phyloP scores from a whole-genome alignment of 2,113 vertebrate genomes.

The Pithys albifrons region DNA sequence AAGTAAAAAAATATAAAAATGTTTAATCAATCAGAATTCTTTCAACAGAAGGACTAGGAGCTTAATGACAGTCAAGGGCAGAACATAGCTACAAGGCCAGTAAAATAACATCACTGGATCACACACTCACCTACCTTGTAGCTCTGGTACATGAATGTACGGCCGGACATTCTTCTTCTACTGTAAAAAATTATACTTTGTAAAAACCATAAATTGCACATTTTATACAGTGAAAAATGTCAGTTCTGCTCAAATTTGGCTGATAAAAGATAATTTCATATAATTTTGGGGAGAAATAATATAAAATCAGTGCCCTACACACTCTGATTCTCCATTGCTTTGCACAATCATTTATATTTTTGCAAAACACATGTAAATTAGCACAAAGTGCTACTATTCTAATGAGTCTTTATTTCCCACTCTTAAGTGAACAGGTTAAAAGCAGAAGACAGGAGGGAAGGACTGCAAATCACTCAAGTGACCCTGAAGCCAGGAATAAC shows the following conservation, averaged over 20 bases:
- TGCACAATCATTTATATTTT: neutral
- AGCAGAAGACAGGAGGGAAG: neutral
- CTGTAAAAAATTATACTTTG: neutral
- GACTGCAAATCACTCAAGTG: neutral
- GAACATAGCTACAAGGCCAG: neutral
- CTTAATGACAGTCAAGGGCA: neutral
- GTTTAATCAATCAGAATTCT: conserved; percentile 25
- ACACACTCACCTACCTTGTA: neutral
- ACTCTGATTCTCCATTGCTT: neutral
- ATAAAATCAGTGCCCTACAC: neutral
- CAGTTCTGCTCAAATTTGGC: neutral
- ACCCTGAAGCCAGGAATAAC: neutral
- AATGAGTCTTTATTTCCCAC: neutral
- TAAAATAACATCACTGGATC: neutral
- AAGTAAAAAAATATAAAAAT: conserved; percentile 1
- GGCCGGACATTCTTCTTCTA: neutral
- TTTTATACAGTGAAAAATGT: neutral
- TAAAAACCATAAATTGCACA: neutral
- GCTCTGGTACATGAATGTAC: neutral
- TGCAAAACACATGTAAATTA: neutral
- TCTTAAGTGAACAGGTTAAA: neutral
- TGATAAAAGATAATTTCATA: neutral
- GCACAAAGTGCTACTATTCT: neutral
- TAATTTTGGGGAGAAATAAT: neutral
- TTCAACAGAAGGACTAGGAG: conserved; percentile 3